Base-by-base conservation (phyloP, 2,113 vertebrate genomes). In the Fregata magnificens region DNA sequence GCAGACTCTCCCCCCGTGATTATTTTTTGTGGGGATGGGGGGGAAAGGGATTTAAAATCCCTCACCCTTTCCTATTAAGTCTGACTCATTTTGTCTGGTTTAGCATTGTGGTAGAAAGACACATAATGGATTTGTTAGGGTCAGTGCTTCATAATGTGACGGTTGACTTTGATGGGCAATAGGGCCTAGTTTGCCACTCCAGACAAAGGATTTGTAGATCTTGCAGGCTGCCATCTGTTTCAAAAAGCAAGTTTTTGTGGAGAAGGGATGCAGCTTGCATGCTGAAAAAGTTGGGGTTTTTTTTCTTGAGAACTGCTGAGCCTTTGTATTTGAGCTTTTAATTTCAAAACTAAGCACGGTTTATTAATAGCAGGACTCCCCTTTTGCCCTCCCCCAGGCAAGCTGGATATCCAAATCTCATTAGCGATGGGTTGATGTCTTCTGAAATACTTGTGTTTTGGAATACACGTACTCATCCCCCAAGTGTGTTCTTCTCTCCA, bases 191-290 rank as follows among this genome's bases (percentile, higher is more conserved):
- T 96, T 96, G 95, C 62, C 77, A 82, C 91, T 95, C 94, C 92
- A 95, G 93, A 98, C 97, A 98, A 98, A 97, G 92, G 85, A 86
- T 90, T 93, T 91, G 94, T 92, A 90, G 96, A 85, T 93, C 95
- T 97, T 96, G 93, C 94, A 93, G 91, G 87, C 97, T 96, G 94
- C 98, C 98, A 98, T 98, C 98, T 98, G 98, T 96, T 97, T 97
- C 95, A 74, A 92, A 91, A 97, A 98, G 90, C 93, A 92, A 92
- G 93, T 93, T 96, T 96, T 93, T 93, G 70, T 85, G 25, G 59
- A 58, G 53, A 66, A 81, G 70, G 47, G 88, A 77, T 95, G 94
- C 67, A 88, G 90, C 77, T 91, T 96, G 87, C 65, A 79, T 95
- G 94, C 84, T 94, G 82, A 97, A 97, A 96, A 88, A 69, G 78